phyloP scores from a whole-genome alignment of 2,888 invertebrate genomes.

The Cantharis rufa region DNA sequence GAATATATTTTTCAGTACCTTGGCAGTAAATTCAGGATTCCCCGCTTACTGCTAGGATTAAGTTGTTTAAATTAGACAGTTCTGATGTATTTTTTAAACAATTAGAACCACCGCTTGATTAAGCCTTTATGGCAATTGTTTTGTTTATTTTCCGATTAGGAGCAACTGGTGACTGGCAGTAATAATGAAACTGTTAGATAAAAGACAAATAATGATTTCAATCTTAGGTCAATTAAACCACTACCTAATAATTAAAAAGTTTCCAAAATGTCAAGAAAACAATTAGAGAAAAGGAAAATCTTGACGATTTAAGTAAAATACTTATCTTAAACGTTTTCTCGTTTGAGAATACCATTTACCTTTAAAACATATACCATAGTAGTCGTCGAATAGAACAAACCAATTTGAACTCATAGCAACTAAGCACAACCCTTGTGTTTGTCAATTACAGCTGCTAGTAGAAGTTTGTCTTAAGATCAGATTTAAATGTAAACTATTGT shows the following conservation, averaged over 20 bases:
- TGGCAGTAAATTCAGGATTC: no score
- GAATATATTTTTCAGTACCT: no score
- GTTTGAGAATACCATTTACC: background rate
- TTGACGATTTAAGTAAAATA: background rate
- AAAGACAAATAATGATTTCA: background rate
- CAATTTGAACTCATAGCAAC: background rate
- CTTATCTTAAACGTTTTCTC: background rate
- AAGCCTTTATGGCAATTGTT: no score
- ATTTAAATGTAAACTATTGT: background rate
- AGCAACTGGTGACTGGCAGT: no score
- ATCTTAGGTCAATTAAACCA: background rate
- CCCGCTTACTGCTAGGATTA: no score
- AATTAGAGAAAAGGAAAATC: background rate
- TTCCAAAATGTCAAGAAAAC: background rate
- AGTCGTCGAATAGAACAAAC: background rate
- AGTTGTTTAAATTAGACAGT: no score
- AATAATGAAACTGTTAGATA: background rate
- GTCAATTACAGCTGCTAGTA: background rate
- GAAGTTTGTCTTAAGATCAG: background rate
- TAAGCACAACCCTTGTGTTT: background rate
- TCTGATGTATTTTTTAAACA: no score
- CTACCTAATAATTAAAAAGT: background rate
- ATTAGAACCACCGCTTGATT: no score
- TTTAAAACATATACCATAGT: background rate
- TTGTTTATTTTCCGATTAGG: no score